Base-by-base conservation (phyloP, 2,888 invertebrate genomes). In the Noctuana brunneofusca region DNA sequence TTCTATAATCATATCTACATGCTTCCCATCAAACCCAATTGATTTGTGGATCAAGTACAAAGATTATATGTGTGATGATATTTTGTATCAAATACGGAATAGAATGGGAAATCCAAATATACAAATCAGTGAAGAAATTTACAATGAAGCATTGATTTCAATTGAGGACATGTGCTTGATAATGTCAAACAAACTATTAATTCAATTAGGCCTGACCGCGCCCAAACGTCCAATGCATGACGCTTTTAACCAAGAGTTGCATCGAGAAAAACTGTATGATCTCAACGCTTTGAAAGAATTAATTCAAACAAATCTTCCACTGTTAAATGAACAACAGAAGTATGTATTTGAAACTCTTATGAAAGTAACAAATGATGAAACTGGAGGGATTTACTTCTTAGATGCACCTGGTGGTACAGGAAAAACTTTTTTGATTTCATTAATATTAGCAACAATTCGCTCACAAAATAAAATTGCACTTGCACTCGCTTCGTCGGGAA, bases 151-250 rank as follows among this genome's bases (percentile, higher is more conserved):
- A 66, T 71, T 72, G 14, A 66, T 70, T 65, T 72, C 74, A 69
- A 79, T 78, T 68, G 73, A 77, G 73, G 75, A 78, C 58, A 73
- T 75, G 72, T 78, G 73, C 69, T 72, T 69, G 65, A 63, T 75
- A 64, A 76, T 76, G 69, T 73, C 71, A 68, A 70, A 69, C 30
- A 71, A 18, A 69, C 68, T 70, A 49, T 69, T 69, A 66, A 16
- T 68, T 49, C 68, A 66, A 67, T 59, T 70, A 68, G 68, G 70
- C 59, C 65, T 71, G 71, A 67, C 60, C 64, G 64, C 71, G 35
- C 71, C 71, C 64, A n/a, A 73, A 73, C 68, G 72, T 41, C 67
- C n/a, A 69, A 69, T 71, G 64, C 70, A 70, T 68, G 69, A 69
- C 68, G 69, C 69, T 71, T 71, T 73, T 68, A 70, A 38, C 14